These are phyloP conservation scores for Meiosimyza decipiens DNA, from an alignment of 2,888 invertebrate species.

Conservation along the genomic window DNA sequence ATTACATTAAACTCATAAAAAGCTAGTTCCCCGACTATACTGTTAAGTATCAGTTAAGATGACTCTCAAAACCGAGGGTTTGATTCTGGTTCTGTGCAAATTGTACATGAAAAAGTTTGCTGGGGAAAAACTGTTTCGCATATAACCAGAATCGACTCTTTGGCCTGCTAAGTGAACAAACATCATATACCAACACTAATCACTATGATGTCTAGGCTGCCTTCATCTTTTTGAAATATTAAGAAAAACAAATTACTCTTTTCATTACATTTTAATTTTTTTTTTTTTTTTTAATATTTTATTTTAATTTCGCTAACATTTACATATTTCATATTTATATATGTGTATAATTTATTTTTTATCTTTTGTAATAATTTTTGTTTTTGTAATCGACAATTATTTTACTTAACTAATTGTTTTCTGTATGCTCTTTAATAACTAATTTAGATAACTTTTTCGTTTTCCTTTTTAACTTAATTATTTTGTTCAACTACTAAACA, in stretches of 20 bases:
- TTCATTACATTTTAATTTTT: conserved; percentile 35
- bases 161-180: too few relatives aligned
- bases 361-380: conserved; percentile 39
- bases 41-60: too few relatives aligned
- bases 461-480: conserved; percentile 37
- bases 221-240: too few relatives aligned
- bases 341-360: conserved; percentile 29
- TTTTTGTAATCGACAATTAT: conserved; percentile 37
- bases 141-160: too few relatives aligned
- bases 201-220: too few relatives aligned
- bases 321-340: conserved; percentile 52
- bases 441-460: conserved; percentile 27
- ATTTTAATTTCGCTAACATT: conserved; percentile 62
- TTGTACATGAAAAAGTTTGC: too few relatives aligned
- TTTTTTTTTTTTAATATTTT: conserved; percentile 46
- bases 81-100: too few relatives aligned
- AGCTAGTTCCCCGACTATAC: too few relatives aligned
- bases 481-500: conserved; percentile 27
- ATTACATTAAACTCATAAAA: too few relatives aligned
- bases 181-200: too few relatives aligned
- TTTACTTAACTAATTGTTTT: conserved; percentile 5
- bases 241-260: not conserved
- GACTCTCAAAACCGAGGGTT: too few relatives aligned
- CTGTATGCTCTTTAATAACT: conserved; percentile 22
- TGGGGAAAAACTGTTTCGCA: too few relatives aligned